A percentile compares a stretch with the other conserved stretches of the same genome.
phyloP scores from a whole-genome alignment of 2,888 invertebrate genomes.

The Drosophila leonis region DNA sequence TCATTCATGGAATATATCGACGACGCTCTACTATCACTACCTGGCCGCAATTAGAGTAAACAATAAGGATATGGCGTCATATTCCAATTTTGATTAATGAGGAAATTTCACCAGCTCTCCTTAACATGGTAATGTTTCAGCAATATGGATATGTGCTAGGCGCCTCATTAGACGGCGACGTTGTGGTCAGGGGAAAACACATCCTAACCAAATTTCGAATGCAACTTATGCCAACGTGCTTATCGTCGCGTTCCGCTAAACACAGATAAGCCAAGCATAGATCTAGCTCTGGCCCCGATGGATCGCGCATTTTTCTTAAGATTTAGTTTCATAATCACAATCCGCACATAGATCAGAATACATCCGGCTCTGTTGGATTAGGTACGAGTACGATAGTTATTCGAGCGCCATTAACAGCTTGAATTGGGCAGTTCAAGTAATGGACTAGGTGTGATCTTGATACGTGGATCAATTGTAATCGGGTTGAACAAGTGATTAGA shows the following conservation, averaged over 20 bases:
- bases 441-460: constrained; percentile 69
- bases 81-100: constrained; percentile 67
- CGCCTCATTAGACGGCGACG: constrained; percentile 58
- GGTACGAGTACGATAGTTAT: constrained; percentile 9
- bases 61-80: constrained; percentile 61
- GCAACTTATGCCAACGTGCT: constrained; percentile 29
- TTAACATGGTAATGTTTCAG: background rate
- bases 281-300: constrained; percentile 11
- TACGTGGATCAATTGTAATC: constrained; percentile 30
- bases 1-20: constrained; percentile 69
- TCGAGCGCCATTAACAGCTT: constrained; percentile 19
- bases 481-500: constrained; percentile 23
- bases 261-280: constrained; percentile 42
- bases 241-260: constrained; percentile 23
- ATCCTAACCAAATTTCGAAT: constrained; percentile 53
- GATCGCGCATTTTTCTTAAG: constrained; percentile 31
- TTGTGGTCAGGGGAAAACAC: constrained; percentile 54
- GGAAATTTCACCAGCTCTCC: constrained; percentile 51
- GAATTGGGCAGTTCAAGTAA: constrained; percentile 45
- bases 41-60: constrained; percentile 57
- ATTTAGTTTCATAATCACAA: constrained; percentile 55
- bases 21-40: constrained; percentile 11
- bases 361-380: constrained; percentile 55
- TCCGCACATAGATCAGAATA: constrained; percentile 42
- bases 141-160: constrained; percentile 43